A percentile compares a stretch with the other conserved stretches of the same genome.
Evolutionary conservation across 2,113 vertebrate genomes (phyloP).

Genomic region (Galemys pyrenaicus): DNA sequence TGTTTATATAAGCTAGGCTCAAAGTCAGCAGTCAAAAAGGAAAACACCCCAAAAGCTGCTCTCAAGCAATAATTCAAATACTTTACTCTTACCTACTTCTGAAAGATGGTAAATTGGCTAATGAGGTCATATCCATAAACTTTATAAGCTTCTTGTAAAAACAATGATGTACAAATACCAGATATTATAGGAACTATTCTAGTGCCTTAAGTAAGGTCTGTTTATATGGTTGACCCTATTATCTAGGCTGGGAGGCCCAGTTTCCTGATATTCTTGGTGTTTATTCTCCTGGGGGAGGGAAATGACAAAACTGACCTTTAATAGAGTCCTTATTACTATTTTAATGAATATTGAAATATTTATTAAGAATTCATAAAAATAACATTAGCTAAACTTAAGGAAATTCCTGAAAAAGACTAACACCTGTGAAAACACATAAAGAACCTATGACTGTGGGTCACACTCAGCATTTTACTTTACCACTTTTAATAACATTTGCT

Average conservation of each 20-base stretch:
- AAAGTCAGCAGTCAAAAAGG: background rate
- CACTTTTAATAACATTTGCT: conserved; percentile 61
- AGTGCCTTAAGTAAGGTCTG: conserved; percentile 41
- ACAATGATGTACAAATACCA: conserved; percentile 48
- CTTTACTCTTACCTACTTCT: conserved; percentile 25
- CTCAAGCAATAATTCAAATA: conserved; percentile 38
- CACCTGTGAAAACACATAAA: conserved; percentile 71
- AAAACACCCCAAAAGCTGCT: conserved; percentile 20
- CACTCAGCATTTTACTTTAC: conserved; percentile 57
- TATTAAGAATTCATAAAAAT: conserved; percentile 67
- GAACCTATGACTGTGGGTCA: conserved; percentile 37
- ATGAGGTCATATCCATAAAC: conserved; percentile 63
- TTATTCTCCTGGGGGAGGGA: background rate
- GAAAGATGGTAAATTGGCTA: conserved; percentile 49
- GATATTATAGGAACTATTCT: conserved; percentile 43
- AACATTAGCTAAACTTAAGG: conserved; percentile 50
- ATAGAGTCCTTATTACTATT: conserved; percentile 39
- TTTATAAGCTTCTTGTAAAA: conserved; percentile 63
- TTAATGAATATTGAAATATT: conserved; percentile 55
- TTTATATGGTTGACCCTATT: conserved; percentile 52
- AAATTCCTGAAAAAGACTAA: conserved; percentile 57
- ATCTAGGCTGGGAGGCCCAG: conserved; percentile 27
- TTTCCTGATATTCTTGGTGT: conserved; percentile 43
- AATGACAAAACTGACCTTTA: conserved; percentile 30
- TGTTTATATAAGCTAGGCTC: background rate